These are phyloP conservation scores for Sander vitreus DNA, from an alignment of 2,113 vertebrate species.

Conservation along the genomic window DNA sequence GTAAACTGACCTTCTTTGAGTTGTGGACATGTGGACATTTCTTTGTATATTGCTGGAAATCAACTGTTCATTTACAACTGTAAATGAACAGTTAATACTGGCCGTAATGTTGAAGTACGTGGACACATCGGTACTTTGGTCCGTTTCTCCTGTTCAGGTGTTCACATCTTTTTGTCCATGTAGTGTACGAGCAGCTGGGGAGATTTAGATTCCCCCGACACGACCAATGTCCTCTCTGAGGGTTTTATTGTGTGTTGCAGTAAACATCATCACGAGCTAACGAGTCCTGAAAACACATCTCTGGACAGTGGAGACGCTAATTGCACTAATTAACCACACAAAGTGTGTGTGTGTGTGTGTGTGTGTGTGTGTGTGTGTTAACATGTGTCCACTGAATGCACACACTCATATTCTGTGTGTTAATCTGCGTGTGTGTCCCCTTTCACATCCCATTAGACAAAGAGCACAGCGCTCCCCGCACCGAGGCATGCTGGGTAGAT, in stretches of 20 bases:
- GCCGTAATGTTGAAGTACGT: no score
- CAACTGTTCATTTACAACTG: no score
- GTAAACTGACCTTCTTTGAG: no score
- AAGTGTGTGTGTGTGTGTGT: constrained; percentile 49
- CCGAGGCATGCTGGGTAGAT: constrained; percentile 72
- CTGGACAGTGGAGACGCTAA: constrained; percentile 85
- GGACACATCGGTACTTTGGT: no score
- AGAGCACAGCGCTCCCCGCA: constrained; percentile 49
- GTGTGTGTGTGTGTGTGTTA: constrained; percentile 56
- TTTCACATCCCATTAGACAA: constrained; percentile 80
- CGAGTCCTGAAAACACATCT: constrained; percentile 75
- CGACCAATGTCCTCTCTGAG: no score
- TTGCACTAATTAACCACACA: constrained; percentile 86
- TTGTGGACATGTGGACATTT: no score
- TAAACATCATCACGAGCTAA: constrained; percentile 68
- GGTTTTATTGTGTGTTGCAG: constrained; percentile 8
- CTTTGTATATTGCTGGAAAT: no score
- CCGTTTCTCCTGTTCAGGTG: no score
- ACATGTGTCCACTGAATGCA: constrained; percentile 59
- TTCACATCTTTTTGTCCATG: no score
- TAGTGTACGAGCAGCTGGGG: no score
- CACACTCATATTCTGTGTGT: constrained; percentile 57
- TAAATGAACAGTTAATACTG: no score
- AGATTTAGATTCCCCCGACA: no score
- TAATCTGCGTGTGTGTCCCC: constrained; percentile 67